Evolutionary conservation across 2,113 vertebrate species (phyloP), one percentile per base, ranked within the genome.

Genomic region (Malurus cyaneus): DNA sequence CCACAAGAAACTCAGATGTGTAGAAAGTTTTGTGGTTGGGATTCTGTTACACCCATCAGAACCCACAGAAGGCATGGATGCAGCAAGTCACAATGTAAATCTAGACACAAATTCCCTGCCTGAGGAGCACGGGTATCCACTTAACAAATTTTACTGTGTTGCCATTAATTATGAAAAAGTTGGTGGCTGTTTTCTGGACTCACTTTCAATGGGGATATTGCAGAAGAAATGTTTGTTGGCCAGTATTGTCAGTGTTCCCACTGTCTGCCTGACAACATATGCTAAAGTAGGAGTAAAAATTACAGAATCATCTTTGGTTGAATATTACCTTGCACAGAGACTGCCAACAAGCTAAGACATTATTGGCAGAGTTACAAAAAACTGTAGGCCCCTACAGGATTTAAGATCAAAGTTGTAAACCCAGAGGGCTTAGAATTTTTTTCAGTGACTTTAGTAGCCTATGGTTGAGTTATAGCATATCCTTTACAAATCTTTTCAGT

Each of bases 401-500:
- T 88, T 82, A 89, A 88, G 66, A 94, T 82, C 74, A 89, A 89
- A 94, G 85, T 53, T 25, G 36, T 82, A 80, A 95, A 92, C 4
- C 62, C 82, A 52, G 94, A 76, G n/a, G 17, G 5, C 26, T 92
- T 76, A 56, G 41, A 57, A 11, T 13, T 73, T 57, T 94, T 94
- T 81, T 85, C 29, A 46, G 59, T 61, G 31, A 57, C 19, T 69
- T 96, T 79, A 57, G 41, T 88, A 65, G 66, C n/a, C 50, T 77
- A 11, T 87, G 61, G 11, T 71, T 91, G 81, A 88, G 21, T 91
- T 88, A 52, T 15, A 79, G 47, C 56, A 52, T 67, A 80, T 60
- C n/a, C 32, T 88, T 86, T 88, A 59, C 54, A 93, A 92, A 93
- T 72, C 78, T 82, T 81, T 93, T 53, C 65, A 34, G 28, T 72